phyloP scores from a whole-genome alignment of 2,797 vertebrate species.

The Amniataba percoides region DNA sequence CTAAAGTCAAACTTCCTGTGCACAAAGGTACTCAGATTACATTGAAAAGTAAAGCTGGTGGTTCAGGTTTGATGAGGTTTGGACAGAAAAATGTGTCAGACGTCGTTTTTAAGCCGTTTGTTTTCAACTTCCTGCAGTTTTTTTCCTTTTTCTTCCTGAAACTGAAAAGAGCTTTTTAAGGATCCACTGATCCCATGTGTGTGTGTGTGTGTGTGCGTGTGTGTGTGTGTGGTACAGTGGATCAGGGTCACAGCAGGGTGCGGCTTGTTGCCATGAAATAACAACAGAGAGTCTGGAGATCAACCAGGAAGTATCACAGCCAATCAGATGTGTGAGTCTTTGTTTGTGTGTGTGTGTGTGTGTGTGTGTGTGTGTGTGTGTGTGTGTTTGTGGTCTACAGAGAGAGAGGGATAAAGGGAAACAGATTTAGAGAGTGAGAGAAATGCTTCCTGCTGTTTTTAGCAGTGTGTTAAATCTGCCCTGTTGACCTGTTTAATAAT shows the following conservation, averaged over 20 bases:
- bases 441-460: background rate
- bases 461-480: background rate
- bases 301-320: constrained; percentile 12
- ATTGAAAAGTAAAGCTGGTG: too few relatives aligned
- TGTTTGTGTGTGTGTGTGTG: constrained; percentile 12
- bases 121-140: background rate
- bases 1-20: too few relatives aligned
- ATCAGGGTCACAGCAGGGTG: constrained; percentile 48
- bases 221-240: constrained; percentile 15
- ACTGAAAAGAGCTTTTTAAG: constrained; percentile 1
- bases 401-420: background rate
- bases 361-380: background rate
- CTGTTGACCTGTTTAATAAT: background rate
- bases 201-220: constrained; percentile 33
- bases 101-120: background rate
- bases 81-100: too few relatives aligned
- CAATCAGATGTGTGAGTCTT: constrained; percentile 10
- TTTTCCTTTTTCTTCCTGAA: background rate
- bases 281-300: constrained; percentile 19
- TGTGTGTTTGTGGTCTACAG: background rate
- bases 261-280: constrained; percentile 23
- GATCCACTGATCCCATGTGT: constrained; percentile 1
- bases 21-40: too few relatives aligned
- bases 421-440: background rate
- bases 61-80: too few relatives aligned